Evolutionary conservation across 2,797 vertebrate genomes (phyloP).

Genomic region (Silurus lanzhouensis): DNA sequence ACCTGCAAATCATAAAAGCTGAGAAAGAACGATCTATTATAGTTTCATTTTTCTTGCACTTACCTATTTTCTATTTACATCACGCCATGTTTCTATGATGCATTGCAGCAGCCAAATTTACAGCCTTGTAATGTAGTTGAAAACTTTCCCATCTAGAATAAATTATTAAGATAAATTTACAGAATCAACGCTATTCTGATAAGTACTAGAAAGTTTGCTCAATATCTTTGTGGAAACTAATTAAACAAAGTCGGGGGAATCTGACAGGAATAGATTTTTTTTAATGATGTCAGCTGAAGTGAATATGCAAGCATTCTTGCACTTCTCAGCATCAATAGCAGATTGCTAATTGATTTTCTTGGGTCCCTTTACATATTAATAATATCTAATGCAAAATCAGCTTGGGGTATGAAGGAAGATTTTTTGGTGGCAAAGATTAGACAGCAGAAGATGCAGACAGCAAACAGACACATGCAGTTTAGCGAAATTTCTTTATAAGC

Average conservation of each 20-base stretch:
- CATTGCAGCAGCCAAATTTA: background rate
- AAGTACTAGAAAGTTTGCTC: constrained; percentile 63
- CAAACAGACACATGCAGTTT: constrained; percentile 5
- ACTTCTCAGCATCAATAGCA: constrained; percentile 61
- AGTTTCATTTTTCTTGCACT: background rate
- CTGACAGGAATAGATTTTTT: constrained; percentile 73
- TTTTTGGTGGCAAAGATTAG: constrained; percentile 46
- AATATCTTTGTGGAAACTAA: constrained; percentile 79
- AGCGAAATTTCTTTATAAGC: background rate
- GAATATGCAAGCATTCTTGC: constrained; percentile 74
- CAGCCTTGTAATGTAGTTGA: background rate
- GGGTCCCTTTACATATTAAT: constrained; percentile 75
- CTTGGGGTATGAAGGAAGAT: background rate
- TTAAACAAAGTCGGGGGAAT: constrained; percentile 67
- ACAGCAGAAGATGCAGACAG: constrained; percentile 45
- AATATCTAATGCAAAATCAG: constrained; percentile 72
- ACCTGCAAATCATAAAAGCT: background rate
- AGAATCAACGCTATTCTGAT: constrained; percentile 68
- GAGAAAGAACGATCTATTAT: background rate
- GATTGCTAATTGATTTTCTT: constrained; percentile 80
- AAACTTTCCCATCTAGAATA: constrained; percentile 51
- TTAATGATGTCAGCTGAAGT: constrained; percentile 75
- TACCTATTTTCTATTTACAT: background rate
- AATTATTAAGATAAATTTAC: constrained; percentile 66
- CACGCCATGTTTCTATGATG: background rate